Evolutionary conservation across 2,113 vertebrate species (phyloP), one percentile per base, ranked within the genome.

Genomic region (Athene cunicularia): DNA sequence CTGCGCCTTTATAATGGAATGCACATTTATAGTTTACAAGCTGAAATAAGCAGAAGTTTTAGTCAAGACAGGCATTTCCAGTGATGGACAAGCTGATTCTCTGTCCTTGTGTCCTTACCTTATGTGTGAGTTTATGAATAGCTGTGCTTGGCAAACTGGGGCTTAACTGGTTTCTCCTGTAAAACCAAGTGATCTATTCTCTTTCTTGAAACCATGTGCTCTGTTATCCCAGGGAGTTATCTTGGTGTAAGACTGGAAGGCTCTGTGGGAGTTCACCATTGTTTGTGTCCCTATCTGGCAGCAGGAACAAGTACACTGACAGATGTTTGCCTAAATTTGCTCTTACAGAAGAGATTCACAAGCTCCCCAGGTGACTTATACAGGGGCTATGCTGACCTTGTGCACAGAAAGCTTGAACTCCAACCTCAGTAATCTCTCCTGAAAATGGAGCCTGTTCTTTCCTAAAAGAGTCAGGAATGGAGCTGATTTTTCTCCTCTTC

Each of bases 1-100:
- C 45, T 20, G 35, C 30, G 23, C 9, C 2, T 56, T 47, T 72
- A 2, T 32, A 21, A 17, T 53, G 50, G 9, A 37, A 79, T 14
- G 12, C 12, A 8, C 0, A 0, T 43, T 73, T n/a, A 6, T 47
- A 43, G 24, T 1, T 20, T 27, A 4, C 2, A 55, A 52, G 14
- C 39, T 83, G 58, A 76, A 82, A 47, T 33, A 45, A 49, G 14
- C 23, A 10, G 21, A 33, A 26, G 28, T 56, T 74, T 55, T 26
- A 41, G 20, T 66, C 12, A 10, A 20, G 49, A 4, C n/a, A 47
- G 58, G 5, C 12, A 15, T 50, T 93, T 49, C 32, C 33, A 74
- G 2, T 6, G 49, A 11, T 58, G 43, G 9, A 59, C 41, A 23
- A 76, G 60, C n/a, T 41, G 56, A 27, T 22, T 18, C n/a, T 24